These are phyloP conservation scores for Presbytis comata DNA, from an alignment of 2,797 vertebrate genomes.

Conservation along the genomic window DNA sequence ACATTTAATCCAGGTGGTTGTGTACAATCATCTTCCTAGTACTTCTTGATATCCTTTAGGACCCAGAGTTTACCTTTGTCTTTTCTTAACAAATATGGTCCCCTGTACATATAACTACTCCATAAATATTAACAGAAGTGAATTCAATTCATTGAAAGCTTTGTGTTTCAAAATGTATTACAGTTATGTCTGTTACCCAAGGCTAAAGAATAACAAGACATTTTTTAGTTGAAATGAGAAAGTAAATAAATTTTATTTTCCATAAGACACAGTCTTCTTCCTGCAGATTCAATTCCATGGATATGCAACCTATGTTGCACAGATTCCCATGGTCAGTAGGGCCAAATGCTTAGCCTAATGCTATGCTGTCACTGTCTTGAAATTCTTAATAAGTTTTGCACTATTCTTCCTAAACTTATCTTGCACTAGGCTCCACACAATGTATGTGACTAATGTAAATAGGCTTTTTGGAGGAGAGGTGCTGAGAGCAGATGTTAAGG, in stretches of 20 bases:
- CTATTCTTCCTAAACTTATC: background rate
- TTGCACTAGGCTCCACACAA: background rate
- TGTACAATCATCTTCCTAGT: background rate
- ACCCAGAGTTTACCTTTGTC: background rate
- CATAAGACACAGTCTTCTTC: background rate
- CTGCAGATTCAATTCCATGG: background rate
- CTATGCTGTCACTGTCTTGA: background rate
- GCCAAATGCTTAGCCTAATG: background rate
- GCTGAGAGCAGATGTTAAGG: background rate
- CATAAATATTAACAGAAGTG: slow-evolving; percentile 13
- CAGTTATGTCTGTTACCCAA: background rate
- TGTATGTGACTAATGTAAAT: accelerated
- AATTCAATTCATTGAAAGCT: background rate
- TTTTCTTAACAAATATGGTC: background rate
- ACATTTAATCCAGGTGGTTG: background rate
- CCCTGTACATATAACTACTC: background rate
- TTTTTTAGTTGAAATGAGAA: background rate
- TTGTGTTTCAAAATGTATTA: background rate
- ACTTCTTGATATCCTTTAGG: background rate
- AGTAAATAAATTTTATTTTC: background rate
- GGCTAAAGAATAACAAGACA: background rate
- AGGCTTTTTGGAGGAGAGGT: background rate
- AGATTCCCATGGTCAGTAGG: background rate
- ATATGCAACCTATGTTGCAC: accelerated
- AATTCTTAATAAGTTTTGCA: background rate